These are phyloP conservation scores for Coilia nasus DNA, from an alignment of 2,797 vertebrate species.

Conservation along the genomic window DNA sequence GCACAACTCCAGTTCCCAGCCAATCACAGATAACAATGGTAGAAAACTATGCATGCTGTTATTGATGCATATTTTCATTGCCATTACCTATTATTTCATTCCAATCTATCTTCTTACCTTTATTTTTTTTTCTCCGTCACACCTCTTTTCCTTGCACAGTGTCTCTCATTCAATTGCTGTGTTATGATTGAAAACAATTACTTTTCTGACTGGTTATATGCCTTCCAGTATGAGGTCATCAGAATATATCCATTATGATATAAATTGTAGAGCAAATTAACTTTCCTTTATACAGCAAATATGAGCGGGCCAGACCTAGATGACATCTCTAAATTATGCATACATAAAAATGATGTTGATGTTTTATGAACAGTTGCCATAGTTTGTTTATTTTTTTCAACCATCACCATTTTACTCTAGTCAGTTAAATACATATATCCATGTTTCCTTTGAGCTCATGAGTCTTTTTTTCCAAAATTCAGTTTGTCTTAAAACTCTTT, in stretches of 20 bases:
- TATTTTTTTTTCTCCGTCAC: not conserved
- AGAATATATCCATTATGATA: not conserved
- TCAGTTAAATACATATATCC: not conserved
- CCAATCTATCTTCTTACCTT: not conserved
- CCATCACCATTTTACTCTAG: not conserved
- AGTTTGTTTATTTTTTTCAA: not conserved
- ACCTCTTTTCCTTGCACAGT: not conserved
- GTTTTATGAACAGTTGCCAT: not conserved
- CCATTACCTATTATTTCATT: not conserved
- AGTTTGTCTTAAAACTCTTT: not conserved
- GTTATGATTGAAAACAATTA: not conserved
- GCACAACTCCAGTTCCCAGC: slow-evolving; percentile 64
- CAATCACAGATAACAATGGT: slow-evolving; percentile 83
- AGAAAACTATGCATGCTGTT: slow-evolving; percentile 69
- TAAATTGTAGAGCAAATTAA: not conserved
- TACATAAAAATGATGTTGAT: not conserved
- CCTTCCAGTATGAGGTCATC: not conserved
- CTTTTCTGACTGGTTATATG: not conserved
- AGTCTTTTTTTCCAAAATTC: not conserved
- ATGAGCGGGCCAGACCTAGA: not conserved
- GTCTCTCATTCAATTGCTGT: not conserved
- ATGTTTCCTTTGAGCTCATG: not conserved
- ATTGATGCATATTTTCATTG: not conserved
- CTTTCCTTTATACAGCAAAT: not conserved
- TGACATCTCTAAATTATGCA: not conserved